Conservation (phyloP, 1,140 invertebrate genomes). For the Saccostrea cuccullata region DNA sequence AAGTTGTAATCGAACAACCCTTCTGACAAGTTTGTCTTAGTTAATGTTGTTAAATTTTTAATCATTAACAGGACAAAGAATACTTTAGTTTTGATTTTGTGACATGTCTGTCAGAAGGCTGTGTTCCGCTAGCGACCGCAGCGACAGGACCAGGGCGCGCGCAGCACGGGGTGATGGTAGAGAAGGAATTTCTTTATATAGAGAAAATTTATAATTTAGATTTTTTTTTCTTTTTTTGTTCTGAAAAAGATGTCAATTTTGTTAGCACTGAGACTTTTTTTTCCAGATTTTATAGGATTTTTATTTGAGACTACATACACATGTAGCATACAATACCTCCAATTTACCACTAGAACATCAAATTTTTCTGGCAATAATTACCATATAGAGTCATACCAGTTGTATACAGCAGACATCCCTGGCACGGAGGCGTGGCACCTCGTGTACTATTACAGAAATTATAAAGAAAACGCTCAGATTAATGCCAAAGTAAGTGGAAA, state of each 20-base stretch:
- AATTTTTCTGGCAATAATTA: conserved; percentile 42
- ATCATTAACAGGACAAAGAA: not conserved
- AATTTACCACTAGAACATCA: conserved; percentile 34
- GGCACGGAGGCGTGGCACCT: not conserved
- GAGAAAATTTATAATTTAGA: conserved; percentile 13
- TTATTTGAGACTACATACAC: conserved; percentile 41
- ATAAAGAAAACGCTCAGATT: conserved; percentile 56
- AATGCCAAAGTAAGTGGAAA: conserved; percentile 43
- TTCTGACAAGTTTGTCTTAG: conserved; percentile 14
- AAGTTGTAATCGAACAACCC: conserved; percentile 28
- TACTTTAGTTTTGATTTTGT: not conserved
- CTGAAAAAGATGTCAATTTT: conserved; percentile 41
- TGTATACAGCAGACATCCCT: not conserved
- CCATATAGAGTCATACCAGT: conserved; percentile 38
- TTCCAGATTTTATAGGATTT: not conserved
- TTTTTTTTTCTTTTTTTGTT: conserved; percentile 5
- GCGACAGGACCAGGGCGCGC: conserved; percentile 10
- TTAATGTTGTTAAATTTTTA: not conserved
- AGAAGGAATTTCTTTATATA: conserved; percentile 9
- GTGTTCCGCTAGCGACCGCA: conserved; percentile 32
- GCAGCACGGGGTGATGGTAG: not conserved
- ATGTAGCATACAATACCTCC: conserved; percentile 45
- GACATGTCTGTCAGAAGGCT: conserved; percentile 29
- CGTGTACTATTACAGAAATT: conserved; percentile 57
- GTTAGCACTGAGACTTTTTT: conserved; percentile 11